phyloP scores from a whole-genome alignment of 2,888 invertebrate species.

The Euproctis similis region DNA sequence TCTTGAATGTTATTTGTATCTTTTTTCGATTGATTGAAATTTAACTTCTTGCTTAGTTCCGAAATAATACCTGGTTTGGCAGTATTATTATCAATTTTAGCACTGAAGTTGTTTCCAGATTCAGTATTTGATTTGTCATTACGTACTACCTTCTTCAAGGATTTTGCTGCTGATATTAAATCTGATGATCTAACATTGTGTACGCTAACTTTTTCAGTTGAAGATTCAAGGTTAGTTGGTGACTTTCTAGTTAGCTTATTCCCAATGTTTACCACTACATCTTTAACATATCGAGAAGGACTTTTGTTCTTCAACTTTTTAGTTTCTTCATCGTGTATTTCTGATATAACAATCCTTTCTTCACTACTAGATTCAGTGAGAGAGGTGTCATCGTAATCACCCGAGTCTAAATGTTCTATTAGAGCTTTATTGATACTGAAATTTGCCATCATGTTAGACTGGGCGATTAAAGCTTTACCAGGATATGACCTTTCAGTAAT shows the following conservation, averaged over 20 bases:
- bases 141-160: constrained; percentile 36
- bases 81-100: constrained; percentile 30
- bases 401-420: constrained; percentile 58
- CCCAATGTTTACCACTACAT: constrained; percentile 40
- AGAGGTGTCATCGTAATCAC: constrained; percentile 58
- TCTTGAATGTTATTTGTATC: constrained; percentile 40
- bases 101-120: constrained; percentile 9
- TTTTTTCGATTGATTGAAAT: constrained; percentile 54
- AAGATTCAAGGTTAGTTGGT: constrained; percentile 19
- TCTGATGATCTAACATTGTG: constrained; percentile 54
- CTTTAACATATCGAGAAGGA: constrained; percentile 44
- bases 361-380: constrained; percentile 64
- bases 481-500: constrained; percentile 50
- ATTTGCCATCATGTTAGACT: constrained; percentile 66
- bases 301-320: constrained; percentile 37
- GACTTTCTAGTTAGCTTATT: constrained; percentile 40
- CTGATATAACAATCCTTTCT: constrained; percentile 40
- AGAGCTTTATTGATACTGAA: constrained; percentile 58
- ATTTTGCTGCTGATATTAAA: constrained; percentile 44
- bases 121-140: constrained; percentile 15
- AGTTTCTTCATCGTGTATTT: constrained; percentile 17
- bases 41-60: constrained; percentile 52
- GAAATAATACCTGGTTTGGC: constrained; percentile 49
- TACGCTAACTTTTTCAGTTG: constrained; percentile 42
- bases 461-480: constrained; percentile 50